Percentiles rank a stretch among this genome's conserved stretches.
Conservation (phyloP, 2,113 vertebrate genomes). For the Hippocampus guttulatus region DNA sequence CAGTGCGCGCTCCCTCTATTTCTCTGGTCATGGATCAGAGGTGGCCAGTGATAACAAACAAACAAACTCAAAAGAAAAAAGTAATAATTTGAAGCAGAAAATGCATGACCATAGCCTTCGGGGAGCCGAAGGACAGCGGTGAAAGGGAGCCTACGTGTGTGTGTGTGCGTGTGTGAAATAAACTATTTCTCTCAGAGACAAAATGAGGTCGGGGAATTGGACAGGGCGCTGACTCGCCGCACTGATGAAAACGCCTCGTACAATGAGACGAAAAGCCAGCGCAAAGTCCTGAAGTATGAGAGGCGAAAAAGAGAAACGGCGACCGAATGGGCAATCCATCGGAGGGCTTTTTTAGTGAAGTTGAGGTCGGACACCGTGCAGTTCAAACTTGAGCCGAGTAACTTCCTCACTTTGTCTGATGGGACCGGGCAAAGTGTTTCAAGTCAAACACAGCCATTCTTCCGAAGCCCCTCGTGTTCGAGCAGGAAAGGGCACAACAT, state of each 20-base stretch:
- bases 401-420: slow-evolving; percentile 28
- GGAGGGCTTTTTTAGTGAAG: slow-evolving; percentile 31
- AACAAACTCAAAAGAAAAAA: slow-evolving; percentile 17
- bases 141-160: slow-evolving; percentile 9
- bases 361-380: slow-evolving; percentile 6
- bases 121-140: slow-evolving; percentile 30
- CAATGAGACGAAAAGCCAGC: slow-evolving; percentile 40
- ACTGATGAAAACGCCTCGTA: slow-evolving; percentile 46
- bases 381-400: slow-evolving; percentile 37
- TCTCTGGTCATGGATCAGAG: slow-evolving; percentile 47
- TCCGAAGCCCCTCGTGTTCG: slow-evolving; percentile 16
- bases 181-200: slow-evolving; percentile 50
- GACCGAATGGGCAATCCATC: slow-evolving; percentile 28
- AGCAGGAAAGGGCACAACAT: slow-evolving; percentile 29
- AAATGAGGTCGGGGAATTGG: slow-evolving; percentile 61
- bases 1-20: slow-evolving; percentile 17
- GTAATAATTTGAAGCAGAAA: slow-evolving; percentile 44
- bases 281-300: slow-evolving; percentile 14
- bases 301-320: slow-evolving; percentile 32
- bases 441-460: slow-evolving; percentile 26
- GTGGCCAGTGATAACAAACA: slow-evolving; percentile 37
- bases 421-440: slow-evolving; percentile 11
- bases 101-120: slow-evolving; percentile 50
- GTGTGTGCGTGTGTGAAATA: slow-evolving; percentile 24
- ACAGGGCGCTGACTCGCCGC: slow-evolving; percentile 39